Percentiles rank a stretch among this genome's conserved stretches.
phyloP scores from a whole-genome alignment of 1,140 invertebrate genomes.

The Drosophila lacertosa region DNA sequence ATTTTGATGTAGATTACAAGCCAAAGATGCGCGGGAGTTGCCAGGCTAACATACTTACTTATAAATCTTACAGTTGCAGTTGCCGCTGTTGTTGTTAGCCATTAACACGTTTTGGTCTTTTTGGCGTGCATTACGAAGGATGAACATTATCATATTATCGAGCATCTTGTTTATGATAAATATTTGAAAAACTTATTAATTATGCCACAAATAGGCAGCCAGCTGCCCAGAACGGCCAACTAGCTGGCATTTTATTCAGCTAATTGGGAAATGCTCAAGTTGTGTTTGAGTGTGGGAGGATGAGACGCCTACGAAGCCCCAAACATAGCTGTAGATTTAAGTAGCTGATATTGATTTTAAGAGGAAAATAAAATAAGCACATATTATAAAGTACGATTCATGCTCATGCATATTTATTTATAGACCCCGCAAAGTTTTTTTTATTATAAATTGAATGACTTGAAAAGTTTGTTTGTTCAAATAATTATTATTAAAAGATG shows the following conservation, averaged over 20 bases:
- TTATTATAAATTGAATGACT: not conserved
- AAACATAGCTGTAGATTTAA: not conserved
- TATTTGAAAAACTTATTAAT: constrained; percentile 79
- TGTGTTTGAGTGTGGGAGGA: constrained; percentile 35
- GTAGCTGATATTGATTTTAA: constrained; percentile 27
- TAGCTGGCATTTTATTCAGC: constrained; percentile 41
- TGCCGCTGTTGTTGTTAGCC: constrained; percentile 12
- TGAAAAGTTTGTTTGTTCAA: not conserved
- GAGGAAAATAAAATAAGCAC: not conserved
- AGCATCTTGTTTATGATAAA: constrained; percentile 78
- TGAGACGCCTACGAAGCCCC: constrained; percentile 9
- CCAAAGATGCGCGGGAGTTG: constrained; percentile 49
- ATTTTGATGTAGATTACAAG: constrained; percentile 79
- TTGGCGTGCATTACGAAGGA: constrained; percentile 56
- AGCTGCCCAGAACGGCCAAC: constrained; percentile 8
- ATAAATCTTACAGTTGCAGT: constrained; percentile 30
- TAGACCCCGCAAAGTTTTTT: not conserved
- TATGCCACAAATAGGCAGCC: constrained; percentile 75
- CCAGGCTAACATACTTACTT: constrained; percentile 4
- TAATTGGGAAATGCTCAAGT: constrained; percentile 46
- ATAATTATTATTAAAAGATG: not conserved
- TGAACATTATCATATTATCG: constrained; percentile 76
- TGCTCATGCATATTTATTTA: constrained; percentile 44
- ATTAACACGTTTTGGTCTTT: constrained; percentile 53
- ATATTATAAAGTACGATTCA: constrained; percentile 22